Evolutionary conservation across 2,888 invertebrate species (phyloP).

Genomic region (Dryomyza anilis): DNA sequence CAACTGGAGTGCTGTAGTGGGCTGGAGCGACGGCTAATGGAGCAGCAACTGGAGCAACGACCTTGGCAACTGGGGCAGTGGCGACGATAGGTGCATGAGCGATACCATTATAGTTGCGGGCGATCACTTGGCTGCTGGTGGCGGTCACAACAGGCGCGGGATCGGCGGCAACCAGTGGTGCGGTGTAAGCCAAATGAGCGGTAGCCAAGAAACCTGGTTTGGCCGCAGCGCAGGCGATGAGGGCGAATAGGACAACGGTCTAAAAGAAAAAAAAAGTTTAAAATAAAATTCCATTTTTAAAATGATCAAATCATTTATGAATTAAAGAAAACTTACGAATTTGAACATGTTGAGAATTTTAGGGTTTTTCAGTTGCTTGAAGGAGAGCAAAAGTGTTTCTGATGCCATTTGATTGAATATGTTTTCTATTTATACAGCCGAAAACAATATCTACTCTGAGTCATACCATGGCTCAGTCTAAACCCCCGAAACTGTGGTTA

Average conservation of each 20-base stretch:
- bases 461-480: too few species aligned
- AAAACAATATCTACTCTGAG: too few species aligned
- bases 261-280: conserved; percentile 19
- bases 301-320: not conserved
- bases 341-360: conserved; percentile 29
- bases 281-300: not conserved
- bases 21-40: conserved; percentile 21
- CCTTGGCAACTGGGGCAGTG: conserved; percentile 32
- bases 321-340: conserved; percentile 19
- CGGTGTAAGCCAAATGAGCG: conserved; percentile 32
- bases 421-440: conserved; percentile 3
- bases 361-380: not conserved
- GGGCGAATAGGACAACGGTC: conserved; percentile 44
- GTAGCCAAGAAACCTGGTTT: conserved; percentile 41
- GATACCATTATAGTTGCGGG: conserved; percentile 48
- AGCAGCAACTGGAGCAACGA: not conserved
- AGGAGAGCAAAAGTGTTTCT: not conserved
- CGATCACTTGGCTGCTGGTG: conserved; percentile 49
- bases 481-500: too few species aligned
- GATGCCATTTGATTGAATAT: not conserved
- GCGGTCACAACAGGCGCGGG: conserved; percentile 47
- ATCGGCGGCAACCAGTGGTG: conserved; percentile 37
- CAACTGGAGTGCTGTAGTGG: conserved; percentile 34
- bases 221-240: conserved; percentile 44
- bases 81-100: conserved; percentile 43